These are phyloP conservation scores for Salvelinus fontinalis DNA, from an alignment of 2,113 vertebrate genomes.

Conservation along the genomic window DNA sequence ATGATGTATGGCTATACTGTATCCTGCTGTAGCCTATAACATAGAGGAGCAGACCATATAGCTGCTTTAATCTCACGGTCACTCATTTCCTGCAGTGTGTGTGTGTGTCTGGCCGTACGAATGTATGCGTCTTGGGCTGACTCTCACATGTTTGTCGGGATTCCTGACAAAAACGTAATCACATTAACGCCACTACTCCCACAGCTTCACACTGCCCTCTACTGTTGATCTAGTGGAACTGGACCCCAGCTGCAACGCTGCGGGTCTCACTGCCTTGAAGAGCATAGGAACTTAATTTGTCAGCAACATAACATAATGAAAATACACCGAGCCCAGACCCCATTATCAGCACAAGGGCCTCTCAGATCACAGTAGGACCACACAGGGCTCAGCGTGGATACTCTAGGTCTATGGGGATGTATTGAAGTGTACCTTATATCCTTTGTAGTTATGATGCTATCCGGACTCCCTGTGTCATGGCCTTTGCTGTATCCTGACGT, in stretches of 20 bases:
- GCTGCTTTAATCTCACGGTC: too few species aligned
- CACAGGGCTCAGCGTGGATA: not conserved
- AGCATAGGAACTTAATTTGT: not conserved
- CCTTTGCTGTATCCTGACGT: not conserved
- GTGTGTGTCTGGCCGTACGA: not conserved
- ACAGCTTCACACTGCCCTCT: constrained; percentile 25
- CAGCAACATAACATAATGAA: not conserved
- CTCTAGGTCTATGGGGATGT: not conserved
- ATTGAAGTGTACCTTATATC: too few species aligned
- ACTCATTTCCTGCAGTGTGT: too few species aligned
- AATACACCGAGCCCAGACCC: not conserved
- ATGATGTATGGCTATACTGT: too few species aligned
- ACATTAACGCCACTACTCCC: not conserved
- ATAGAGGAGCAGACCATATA: too few species aligned
- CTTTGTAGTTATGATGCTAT: not conserved
- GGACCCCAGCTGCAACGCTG: not conserved
- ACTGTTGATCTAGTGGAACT: not conserved
- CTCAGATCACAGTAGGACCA: not conserved
- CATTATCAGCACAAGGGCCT: not conserved
- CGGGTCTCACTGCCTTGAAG: not conserved
- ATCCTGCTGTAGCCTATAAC: too few species aligned
- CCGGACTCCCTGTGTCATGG: too few species aligned
- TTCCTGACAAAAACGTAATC: not conserved
- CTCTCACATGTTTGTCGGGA: not conserved
- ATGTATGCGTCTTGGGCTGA: constrained; percentile 4